Conservation (phyloP, 2,888 invertebrate genomes). For the Xanthorhoe spadicearia region DNA sequence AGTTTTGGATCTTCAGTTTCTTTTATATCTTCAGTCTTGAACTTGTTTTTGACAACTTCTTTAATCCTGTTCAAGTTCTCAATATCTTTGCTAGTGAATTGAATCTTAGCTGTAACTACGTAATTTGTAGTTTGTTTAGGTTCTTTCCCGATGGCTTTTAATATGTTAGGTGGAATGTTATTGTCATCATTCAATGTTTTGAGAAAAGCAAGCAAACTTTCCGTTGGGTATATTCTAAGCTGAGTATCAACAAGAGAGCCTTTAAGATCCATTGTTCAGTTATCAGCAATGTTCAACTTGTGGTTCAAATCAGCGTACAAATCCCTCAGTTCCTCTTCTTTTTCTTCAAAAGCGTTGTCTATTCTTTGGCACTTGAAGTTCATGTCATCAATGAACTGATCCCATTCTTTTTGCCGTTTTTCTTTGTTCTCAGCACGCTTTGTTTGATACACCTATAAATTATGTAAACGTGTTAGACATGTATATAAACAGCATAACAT, state of each 20-base stretch:
- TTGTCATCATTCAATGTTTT: constrained; percentile 73
- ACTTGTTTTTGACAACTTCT: constrained; percentile 40
- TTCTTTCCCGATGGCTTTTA: constrained; percentile 57
- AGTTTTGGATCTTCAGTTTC: constrained; percentile 30
- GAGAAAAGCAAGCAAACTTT: constrained; percentile 83
- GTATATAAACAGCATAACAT: too few relatives aligned
- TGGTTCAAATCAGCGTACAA: constrained; percentile 90
- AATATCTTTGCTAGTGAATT: constrained; percentile 60
- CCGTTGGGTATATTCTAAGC: constrained; percentile 87
- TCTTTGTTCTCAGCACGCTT: constrained; percentile 62
- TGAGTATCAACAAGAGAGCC: constrained; percentile 87
- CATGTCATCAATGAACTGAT: constrained; percentile 91
- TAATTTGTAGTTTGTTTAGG: constrained; percentile 41
- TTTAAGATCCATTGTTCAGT: constrained; percentile 76
- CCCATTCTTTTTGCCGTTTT: constrained; percentile 86
- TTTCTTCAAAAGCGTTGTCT: constrained; percentile 90
- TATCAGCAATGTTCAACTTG: constrained; percentile 86
- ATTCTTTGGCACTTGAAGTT: constrained; percentile 90
- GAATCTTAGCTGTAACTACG: constrained; percentile 45
- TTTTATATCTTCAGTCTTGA: constrained; percentile 28
- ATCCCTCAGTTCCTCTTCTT: constrained; percentile 90
- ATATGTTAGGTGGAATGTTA: constrained; percentile 82
- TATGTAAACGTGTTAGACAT: too few relatives aligned
- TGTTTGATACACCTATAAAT: constrained; percentile 52
- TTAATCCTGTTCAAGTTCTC: constrained; percentile 61